Percentiles rank a stretch among this genome's conserved stretches.
Conservation (phyloP, 2,797 vertebrate genomes). For the Trichosurus vulpecula region DNA sequence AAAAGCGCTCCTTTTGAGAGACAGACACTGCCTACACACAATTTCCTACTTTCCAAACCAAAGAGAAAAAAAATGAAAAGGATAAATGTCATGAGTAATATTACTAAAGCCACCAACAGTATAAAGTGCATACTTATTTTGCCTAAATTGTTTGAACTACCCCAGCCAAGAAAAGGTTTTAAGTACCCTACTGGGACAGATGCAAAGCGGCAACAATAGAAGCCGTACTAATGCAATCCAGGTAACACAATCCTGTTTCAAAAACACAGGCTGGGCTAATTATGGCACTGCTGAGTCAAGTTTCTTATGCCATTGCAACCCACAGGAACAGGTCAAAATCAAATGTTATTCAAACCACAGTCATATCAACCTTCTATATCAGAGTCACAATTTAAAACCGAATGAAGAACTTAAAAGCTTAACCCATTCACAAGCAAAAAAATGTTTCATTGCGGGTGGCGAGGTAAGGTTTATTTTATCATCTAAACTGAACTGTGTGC, state of each 20-base stretch:
- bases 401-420: slow-evolving; percentile 86
- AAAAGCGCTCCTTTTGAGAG: slow-evolving; percentile 77
- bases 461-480: slow-evolving; percentile 66
- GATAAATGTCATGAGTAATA: slow-evolving; percentile 85
- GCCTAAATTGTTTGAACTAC: slow-evolving; percentile 88
- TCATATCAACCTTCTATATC: slow-evolving; percentile 86
- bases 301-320: slow-evolving; percentile 86
- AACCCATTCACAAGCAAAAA: slow-evolving; percentile 83
- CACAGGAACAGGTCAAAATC: slow-evolving; percentile 89
- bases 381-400: slow-evolving; percentile 87
- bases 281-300: slow-evolving; percentile 88
- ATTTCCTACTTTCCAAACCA: slow-evolving; percentile 79
- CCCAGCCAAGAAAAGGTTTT: slow-evolving; percentile 87
- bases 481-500: slow-evolving; percentile 58
- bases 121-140: slow-evolving; percentile 87
- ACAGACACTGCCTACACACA: slow-evolving; percentile 72
- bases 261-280: slow-evolving; percentile 87
- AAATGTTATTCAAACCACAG: slow-evolving; percentile 89
- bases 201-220: slow-evolving; percentile 87
- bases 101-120: slow-evolving; percentile 85
- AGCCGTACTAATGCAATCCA: slow-evolving; percentile 88
- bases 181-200: slow-evolving; percentile 89
- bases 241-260: slow-evolving; percentile 90
- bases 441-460: slow-evolving; percentile 67
- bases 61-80: slow-evolving; percentile 75